Evolutionary conservation across 2,888 invertebrate species (phyloP).

Genomic region (Pristionchus maxplancki): DNA sequence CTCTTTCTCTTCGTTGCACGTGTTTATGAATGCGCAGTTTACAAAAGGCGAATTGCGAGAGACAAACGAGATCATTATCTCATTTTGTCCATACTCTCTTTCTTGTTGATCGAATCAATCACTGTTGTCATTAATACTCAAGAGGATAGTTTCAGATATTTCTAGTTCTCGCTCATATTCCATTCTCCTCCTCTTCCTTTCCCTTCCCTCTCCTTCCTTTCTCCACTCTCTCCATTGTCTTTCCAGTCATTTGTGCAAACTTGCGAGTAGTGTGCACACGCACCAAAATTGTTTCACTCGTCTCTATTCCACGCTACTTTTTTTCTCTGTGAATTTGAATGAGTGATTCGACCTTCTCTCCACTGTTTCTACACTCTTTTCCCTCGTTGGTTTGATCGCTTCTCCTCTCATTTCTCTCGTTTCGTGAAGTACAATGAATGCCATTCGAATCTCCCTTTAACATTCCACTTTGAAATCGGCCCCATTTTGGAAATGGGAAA

Average conservation of each 20-base stretch:
- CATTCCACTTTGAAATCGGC: slow-evolving; percentile 16
- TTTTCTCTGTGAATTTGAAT: not conserved
- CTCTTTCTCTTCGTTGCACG: not conserved
- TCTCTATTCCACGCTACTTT: not conserved
- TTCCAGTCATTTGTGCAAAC: slow-evolving; percentile 18
- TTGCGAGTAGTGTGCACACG: not conserved
- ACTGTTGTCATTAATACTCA: not conserved
- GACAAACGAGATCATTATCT: slow-evolving; percentile 5
- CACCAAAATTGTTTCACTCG: not conserved
- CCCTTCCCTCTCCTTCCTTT: slow-evolving; percentile 15
- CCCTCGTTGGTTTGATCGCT: slow-evolving; percentile 30
- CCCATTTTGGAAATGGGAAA: slow-evolving; percentile 35
- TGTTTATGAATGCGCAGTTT: slow-evolving; percentile 32
- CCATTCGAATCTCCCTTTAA: slow-evolving; percentile 24
- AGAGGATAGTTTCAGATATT: not conserved
- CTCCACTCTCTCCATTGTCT: slow-evolving; percentile 27
- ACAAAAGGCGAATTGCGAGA: slow-evolving; percentile 7
- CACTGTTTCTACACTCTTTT: not conserved
- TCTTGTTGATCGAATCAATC: not conserved
- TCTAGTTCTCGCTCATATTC: not conserved
- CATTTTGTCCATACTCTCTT: not conserved
- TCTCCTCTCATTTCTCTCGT: not conserved
- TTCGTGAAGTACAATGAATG: slow-evolving; percentile 27
- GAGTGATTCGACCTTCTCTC: slow-evolving; percentile 11
- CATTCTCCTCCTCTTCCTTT: not conserved